Conservation (phyloP, 2,113 vertebrate genomes). For the Danio rerio region DNA sequence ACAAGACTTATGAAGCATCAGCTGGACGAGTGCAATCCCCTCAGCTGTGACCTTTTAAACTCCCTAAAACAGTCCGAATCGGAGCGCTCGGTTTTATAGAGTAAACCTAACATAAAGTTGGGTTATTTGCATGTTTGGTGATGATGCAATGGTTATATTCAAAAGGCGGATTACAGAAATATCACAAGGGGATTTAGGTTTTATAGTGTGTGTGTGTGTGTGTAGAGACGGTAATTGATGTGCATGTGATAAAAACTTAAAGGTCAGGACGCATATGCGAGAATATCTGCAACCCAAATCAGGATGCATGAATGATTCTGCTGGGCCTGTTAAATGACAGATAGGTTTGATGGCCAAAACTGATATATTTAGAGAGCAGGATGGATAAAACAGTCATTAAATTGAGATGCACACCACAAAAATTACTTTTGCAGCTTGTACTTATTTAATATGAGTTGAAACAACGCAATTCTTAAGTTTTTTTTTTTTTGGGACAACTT, state of each 20-base stretch:
- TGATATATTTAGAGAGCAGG: neutral
- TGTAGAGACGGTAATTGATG: neutral
- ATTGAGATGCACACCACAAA: no score
- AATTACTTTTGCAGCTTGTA: no score
- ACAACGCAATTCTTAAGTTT: no score
- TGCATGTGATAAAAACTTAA: neutral
- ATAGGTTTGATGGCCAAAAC: neutral
- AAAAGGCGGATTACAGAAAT: slow-evolving; percentile 38
- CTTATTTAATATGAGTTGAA: no score
- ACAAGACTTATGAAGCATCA: slow-evolving; percentile 22
- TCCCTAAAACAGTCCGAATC: neutral
- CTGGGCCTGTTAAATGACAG: neutral
- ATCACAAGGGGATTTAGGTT: slow-evolving; percentile 46
- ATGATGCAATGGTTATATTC: slow-evolving; percentile 44
- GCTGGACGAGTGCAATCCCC: neutral
- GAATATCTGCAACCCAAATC: slow-evolving; percentile 1
- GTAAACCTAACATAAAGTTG: neutral
- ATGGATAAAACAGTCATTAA: neutral
- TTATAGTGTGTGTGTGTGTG: slow-evolving; percentile 21
- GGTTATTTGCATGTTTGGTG: neutral
- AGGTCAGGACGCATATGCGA: slow-evolving; percentile 14
- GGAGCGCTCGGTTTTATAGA: neutral
- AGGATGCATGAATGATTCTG: neutral
- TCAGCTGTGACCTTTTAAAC: slow-evolving; percentile 35
- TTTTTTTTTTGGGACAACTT: no score